These are phyloP conservation scores for Paramisgurnus dabryanus DNA, from an alignment of 2,113 vertebrate species.

Conservation along the genomic window DNA sequence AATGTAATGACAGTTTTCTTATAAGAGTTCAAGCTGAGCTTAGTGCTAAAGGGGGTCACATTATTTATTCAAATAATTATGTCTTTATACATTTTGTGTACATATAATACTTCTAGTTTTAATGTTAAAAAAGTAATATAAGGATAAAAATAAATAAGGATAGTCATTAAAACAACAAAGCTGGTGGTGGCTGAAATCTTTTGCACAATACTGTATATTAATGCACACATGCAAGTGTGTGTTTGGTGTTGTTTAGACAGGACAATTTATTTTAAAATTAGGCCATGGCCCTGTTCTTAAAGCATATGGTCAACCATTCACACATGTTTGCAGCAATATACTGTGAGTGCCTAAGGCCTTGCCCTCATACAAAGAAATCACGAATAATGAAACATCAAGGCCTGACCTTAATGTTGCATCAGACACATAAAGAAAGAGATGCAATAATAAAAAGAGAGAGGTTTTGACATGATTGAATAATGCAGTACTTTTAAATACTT, in stretches of 20 bases:
- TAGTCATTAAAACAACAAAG: not conserved
- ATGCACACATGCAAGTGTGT: slow-evolving; percentile 1
- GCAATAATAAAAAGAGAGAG: slow-evolving; percentile 28
- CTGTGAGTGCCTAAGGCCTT: slow-evolving; percentile 65
- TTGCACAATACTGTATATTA: not conserved
- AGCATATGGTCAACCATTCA: slow-evolving; percentile 78
- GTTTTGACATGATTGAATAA: slow-evolving; percentile 28
- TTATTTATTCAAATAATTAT: too few relatives aligned
- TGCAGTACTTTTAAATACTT: slow-evolving; percentile 17
- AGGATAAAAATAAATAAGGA: too few relatives aligned
- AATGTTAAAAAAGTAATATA: too few relatives aligned
- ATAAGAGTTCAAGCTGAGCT: too few relatives aligned
- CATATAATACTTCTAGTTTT: too few relatives aligned
- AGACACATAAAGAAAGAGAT: slow-evolving; percentile 42
- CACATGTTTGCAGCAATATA: slow-evolving; percentile 70
- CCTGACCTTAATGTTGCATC: slow-evolving; percentile 64
- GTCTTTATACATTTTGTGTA: too few relatives aligned
- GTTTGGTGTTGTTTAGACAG: slow-evolving; percentile 55
- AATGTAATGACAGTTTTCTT: too few relatives aligned
- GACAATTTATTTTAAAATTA: slow-evolving; percentile 63
- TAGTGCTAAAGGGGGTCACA: too few relatives aligned
- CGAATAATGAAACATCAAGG: slow-evolving; percentile 65
- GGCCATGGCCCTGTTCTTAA: slow-evolving; percentile 68
- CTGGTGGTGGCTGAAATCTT: not conserved
- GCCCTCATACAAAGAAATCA: slow-evolving; percentile 72